phyloP scores from a whole-genome alignment of 2,113 vertebrate genomes.

The Physeter macrocephalus region DNA sequence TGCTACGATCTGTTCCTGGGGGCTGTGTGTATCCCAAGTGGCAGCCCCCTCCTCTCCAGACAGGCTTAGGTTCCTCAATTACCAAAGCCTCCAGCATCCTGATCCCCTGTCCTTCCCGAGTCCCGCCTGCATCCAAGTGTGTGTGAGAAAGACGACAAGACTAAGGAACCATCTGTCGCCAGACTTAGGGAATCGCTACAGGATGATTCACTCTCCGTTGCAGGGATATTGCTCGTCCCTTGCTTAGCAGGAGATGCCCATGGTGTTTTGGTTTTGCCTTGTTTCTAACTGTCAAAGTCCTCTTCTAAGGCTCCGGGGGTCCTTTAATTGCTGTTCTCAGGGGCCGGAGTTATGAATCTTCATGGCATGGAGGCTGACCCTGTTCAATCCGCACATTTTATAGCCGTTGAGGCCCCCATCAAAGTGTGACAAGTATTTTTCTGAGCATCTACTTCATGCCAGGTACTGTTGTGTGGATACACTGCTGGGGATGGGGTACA shows the following conservation, averaged over 20 bases:
- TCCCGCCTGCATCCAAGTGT: not conserved
- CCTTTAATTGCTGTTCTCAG: not conserved
- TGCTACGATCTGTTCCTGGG: slow-evolving; percentile 31
- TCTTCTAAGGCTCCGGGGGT: not conserved
- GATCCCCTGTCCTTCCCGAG: not conserved
- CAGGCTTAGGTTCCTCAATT: not conserved
- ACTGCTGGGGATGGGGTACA: not conserved
- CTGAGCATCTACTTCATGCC: not conserved
- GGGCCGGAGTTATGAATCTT: not conserved
- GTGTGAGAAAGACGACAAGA: not conserved
- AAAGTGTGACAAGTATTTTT: not conserved
- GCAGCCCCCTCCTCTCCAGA: not conserved
- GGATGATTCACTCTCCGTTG: not conserved
- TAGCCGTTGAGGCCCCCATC: not conserved
- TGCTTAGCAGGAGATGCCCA: not conserved
- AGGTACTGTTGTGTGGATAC: not conserved
- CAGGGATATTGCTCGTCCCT: too few species aligned
- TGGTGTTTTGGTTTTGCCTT: not conserved
- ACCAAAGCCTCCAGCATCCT: not conserved
- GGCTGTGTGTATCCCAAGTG: not conserved
- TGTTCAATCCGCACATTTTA: fast-evolving
- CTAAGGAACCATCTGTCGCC: fast-evolving
- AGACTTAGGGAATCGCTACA: fast-evolving
- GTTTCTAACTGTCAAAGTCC: not conserved
- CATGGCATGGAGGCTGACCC: not conserved